Evolutionary conservation across 2,888 invertebrate species (phyloP).

Genomic region (Zootermopsis nevadensis): DNA sequence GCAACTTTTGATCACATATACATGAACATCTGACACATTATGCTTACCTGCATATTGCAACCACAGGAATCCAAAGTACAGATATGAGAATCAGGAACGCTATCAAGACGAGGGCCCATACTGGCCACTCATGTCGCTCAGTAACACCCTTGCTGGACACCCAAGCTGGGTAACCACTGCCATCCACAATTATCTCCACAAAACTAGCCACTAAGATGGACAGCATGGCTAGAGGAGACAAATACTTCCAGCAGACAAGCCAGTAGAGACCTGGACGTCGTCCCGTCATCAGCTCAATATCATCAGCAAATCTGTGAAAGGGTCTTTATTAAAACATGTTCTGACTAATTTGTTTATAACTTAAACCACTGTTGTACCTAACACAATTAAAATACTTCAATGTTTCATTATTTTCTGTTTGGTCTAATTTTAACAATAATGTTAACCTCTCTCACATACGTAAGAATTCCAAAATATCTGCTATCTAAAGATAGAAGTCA

Average conservation of each 20-base stretch:
- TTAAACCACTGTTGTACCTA: too few relatives aligned
- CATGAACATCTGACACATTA: too few relatives aligned
- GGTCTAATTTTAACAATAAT: too few relatives aligned
- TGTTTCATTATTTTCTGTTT: too few relatives aligned
- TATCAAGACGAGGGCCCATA: constrained; percentile 84
- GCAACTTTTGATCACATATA: too few relatives aligned
- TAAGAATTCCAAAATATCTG: too few relatives aligned
- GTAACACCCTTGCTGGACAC: constrained; percentile 77
- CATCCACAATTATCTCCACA: constrained; percentile 81
- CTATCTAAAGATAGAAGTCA: too few relatives aligned
- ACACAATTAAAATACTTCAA: too few relatives aligned
- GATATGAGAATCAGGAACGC: constrained; percentile 80
- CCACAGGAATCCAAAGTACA: constrained; percentile 87
- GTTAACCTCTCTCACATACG: too few relatives aligned
- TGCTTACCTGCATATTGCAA: constrained; percentile 81
- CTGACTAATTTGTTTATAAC: too few relatives aligned
- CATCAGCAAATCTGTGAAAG: constrained; percentile 84
- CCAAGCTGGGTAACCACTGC: constrained; percentile 90
- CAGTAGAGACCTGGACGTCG: constrained; percentile 88
- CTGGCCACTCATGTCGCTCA: constrained; percentile 84
- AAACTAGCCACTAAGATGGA: constrained; percentile 87
- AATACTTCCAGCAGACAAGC: constrained; percentile 95
- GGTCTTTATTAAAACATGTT: neutral
- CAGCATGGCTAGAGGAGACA: constrained; percentile 90
- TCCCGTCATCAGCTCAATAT: constrained; percentile 95